Percentiles rank a stretch among this genome's conserved stretches.
phyloP scores from a whole-genome alignment of 2,797 vertebrate genomes.

The Microctenopoma lineatum region DNA sequence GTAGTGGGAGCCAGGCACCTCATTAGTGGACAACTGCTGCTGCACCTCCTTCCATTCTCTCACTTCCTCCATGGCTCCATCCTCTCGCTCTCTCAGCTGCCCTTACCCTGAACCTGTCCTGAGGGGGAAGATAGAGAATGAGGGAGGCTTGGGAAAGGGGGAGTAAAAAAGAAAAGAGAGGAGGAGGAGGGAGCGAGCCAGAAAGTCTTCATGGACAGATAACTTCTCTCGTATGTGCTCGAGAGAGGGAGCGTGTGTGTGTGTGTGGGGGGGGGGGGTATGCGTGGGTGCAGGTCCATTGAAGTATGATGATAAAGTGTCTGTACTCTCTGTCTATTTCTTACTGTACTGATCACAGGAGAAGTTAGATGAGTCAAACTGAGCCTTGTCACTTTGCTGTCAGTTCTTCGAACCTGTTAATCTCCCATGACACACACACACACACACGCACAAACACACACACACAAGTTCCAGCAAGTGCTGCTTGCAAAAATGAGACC shows the following conservation, averaged over 20 bases:
- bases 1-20: slow-evolving; percentile 62
- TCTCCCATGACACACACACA: slow-evolving; percentile 1
- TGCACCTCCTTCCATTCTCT: slow-evolving; percentile 51
- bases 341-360: slow-evolving; percentile 23
- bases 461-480: background rate
- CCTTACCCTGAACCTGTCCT: slow-evolving; percentile 77
- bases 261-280: slow-evolving; percentile 15
- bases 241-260: slow-evolving; percentile 16
- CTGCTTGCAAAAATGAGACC: slow-evolving; percentile 18
- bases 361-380: slow-evolving; percentile 19
- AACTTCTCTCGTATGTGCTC: slow-evolving; percentile 11
- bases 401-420: slow-evolving; percentile 25
- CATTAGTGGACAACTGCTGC: slow-evolving; percentile 69
- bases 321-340: slow-evolving; percentile 24
- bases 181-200: slow-evolving; percentile 18
- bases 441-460: background rate
- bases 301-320: slow-evolving; percentile 40
- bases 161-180: slow-evolving; percentile 28
- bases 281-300: slow-evolving; percentile 40
- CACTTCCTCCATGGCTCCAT: slow-evolving; percentile 55
- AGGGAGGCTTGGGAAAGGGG: slow-evolving; percentile 32
- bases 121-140: slow-evolving; percentile 44
- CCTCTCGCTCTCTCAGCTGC: slow-evolving; percentile 54
- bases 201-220: slow-evolving; percentile 47
- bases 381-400: slow-evolving; percentile 26